A percentile compares a stretch with the other conserved stretches of the same genome.
Evolutionary conservation across 2,888 invertebrate genomes (phyloP).

Genomic region (Caenorhabditis parvicauda): DNA sequence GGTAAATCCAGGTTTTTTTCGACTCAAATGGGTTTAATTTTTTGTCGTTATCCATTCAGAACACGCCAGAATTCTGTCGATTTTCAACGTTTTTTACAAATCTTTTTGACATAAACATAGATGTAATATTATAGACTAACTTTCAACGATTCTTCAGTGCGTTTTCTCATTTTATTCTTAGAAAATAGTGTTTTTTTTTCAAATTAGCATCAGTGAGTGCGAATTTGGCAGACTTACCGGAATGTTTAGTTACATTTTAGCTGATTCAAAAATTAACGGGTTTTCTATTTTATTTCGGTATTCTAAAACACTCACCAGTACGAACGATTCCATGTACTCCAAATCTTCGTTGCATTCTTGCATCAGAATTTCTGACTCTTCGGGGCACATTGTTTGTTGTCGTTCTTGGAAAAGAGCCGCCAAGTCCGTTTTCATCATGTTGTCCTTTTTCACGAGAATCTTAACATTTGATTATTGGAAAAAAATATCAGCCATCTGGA

Average conservation of each 20-base stretch:
- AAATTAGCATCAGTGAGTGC: too few relatives aligned
- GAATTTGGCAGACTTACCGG: background rate
- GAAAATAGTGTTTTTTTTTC: too few relatives aligned
- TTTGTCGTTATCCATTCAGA: too few relatives aligned
- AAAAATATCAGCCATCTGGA: too few relatives aligned
- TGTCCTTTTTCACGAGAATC: slow-evolving; percentile 68
- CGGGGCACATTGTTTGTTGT: slow-evolving; percentile 77
- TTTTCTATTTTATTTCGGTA: too few relatives aligned
- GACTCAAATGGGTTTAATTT: too few relatives aligned
- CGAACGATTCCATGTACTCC: slow-evolving; percentile 95
- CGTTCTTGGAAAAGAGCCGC: slow-evolving; percentile 92
- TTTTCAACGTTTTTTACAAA: background rate
- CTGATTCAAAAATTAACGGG: too few relatives aligned
- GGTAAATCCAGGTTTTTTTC: too few relatives aligned
- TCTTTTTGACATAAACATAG: background rate
- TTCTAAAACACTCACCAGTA: slow-evolving; percentile 68
- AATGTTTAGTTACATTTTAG: too few relatives aligned
- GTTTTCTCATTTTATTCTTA: too few relatives aligned
- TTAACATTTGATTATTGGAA: slow-evolving; percentile 66
- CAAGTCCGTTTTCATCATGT: slow-evolving; percentile 76
- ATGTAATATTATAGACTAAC: background rate
- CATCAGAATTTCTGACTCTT: slow-evolving; percentile 58
- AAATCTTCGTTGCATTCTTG: slow-evolving; percentile 95
- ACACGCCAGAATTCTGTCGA: too few relatives aligned
- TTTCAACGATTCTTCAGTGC: too few relatives aligned